A percentile compares a stretch with the other conserved stretches of the same genome.
These are phyloP conservation scores for Pseudochromis fuscus DNA, from an alignment of 2,797 vertebrate species.

Conservation along the genomic window DNA sequence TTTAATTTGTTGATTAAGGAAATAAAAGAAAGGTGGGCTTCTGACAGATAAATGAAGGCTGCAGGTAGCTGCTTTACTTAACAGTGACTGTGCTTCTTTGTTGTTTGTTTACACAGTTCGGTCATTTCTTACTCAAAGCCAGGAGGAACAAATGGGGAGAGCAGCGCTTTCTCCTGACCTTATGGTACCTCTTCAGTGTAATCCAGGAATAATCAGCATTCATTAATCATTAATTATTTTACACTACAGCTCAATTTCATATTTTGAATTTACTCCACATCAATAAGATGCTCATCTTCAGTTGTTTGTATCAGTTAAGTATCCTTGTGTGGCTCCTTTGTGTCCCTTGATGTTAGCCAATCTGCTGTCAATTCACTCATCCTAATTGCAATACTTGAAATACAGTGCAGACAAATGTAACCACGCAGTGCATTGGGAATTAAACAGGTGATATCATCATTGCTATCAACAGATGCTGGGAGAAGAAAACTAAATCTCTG, in stretches of 20 bases:
- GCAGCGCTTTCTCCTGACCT: not conserved
- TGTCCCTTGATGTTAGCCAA: too few species aligned
- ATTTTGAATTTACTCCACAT: too few species aligned
- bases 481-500: not conserved
- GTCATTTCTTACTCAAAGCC: not conserved
- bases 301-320: too few species aligned
- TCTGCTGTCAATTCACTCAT: not conserved
- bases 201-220: slow-evolving; percentile 25
- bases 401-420: not conserved
- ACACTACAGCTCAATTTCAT: not conserved
- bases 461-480: not conserved
- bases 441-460: not conserved
- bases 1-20: not conserved
- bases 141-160: not conserved
- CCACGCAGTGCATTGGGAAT: not conserved
- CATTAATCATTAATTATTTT: not conserved
- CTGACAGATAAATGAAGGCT: not conserved
- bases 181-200: not conserved
- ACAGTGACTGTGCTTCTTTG: not conserved
- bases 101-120: not conserved
- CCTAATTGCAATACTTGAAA: not conserved
- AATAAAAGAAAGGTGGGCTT: not conserved
- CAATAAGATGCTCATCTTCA: too few species aligned
- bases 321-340: too few species aligned
- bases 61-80: not conserved